Percentiles rank a stretch among this genome's conserved stretches.
These are phyloP conservation scores for Hirtodrosophila histrioides DNA, from an alignment of 2,888 invertebrate species.

Conservation along the genomic window DNA sequence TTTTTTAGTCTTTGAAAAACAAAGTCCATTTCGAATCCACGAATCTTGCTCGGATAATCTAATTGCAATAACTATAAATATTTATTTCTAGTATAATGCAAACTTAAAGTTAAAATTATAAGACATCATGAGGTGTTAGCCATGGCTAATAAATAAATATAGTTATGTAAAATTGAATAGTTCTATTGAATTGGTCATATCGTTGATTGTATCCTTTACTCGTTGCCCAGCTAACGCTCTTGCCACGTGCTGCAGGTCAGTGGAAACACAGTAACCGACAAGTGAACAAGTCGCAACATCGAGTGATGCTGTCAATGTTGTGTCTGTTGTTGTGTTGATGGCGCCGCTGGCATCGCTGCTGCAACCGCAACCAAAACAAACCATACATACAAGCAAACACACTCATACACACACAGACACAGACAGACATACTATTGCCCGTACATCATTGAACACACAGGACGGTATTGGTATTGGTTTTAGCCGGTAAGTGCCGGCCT, in stretches of 20 bases:
- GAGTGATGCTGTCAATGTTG: constrained; percentile 43
- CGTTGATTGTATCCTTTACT: too few species aligned
- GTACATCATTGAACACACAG: constrained; percentile 20
- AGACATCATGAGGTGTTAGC: too few species aligned
- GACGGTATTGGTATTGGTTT: constrained; percentile 34
- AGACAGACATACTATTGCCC: neutral
- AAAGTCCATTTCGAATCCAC: too few species aligned
- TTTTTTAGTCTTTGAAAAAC: too few species aligned
- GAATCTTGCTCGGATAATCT: too few species aligned
- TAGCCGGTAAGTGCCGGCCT: constrained; percentile 17
- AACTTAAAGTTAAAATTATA: too few species aligned
- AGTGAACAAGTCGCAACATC: constrained; percentile 33
- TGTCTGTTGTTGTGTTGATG: constrained; percentile 34
- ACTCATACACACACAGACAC: neutral
- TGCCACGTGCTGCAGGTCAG: constrained; percentile 1
- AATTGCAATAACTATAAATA: too few species aligned
- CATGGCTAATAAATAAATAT: too few species aligned
- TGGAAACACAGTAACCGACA: constrained; percentile 29
- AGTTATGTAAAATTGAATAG: too few species aligned
- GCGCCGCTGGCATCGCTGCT: constrained; percentile 23
- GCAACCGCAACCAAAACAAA: constrained; percentile 68
- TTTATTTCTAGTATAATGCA: too few species aligned
- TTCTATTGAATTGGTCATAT: too few species aligned
- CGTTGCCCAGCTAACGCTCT: too few species aligned
- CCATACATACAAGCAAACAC: constrained; percentile 16